Conservation (phyloP, 2,113 vertebrate genomes). For the Girardinichthys multiradiatus region DNA sequence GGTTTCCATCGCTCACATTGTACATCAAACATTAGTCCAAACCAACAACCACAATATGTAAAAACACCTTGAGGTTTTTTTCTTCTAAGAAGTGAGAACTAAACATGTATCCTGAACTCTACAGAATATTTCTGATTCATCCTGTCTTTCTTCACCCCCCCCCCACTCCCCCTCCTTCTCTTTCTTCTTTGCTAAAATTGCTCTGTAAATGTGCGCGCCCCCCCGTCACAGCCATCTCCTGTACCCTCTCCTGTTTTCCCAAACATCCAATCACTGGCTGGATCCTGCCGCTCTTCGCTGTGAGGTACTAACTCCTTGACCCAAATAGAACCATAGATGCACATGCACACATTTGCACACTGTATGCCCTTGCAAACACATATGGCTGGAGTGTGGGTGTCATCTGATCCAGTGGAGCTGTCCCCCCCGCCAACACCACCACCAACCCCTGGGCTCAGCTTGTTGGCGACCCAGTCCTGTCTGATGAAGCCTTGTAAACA, state of each 20-base stretch:
- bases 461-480: slow-evolving; percentile 57
- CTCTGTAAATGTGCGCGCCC: not conserved
- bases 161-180: slow-evolving; percentile 1
- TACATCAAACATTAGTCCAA: no score
- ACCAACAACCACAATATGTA: no score
- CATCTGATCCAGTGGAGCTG: slow-evolving; percentile 72
- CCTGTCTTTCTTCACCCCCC: not conserved
- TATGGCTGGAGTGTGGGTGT: slow-evolving; percentile 68
- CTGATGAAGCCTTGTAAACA: slow-evolving; percentile 76
- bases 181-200: no score
- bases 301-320: slow-evolving; percentile 57
- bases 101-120: no score
- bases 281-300: slow-evolving; percentile 32
- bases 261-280: slow-evolving; percentile 37
- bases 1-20: no score
- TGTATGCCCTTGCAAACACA: slow-evolving; percentile 13
- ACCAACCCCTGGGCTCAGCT: slow-evolving; percentile 19
- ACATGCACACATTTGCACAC: slow-evolving; percentile 12
- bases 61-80: no score
- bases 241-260: not conserved
- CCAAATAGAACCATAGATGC: slow-evolving; percentile 56
- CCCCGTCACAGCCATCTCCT: not conserved
- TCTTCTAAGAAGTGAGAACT: no score
- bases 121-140: no score
- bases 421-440: slow-evolving; percentile 54